Percentiles rank a stretch among this genome's conserved stretches.
These are phyloP conservation scores for Antheraea yamamai DNA, from an alignment of 2,888 invertebrate species.

Conservation along the genomic window DNA sequence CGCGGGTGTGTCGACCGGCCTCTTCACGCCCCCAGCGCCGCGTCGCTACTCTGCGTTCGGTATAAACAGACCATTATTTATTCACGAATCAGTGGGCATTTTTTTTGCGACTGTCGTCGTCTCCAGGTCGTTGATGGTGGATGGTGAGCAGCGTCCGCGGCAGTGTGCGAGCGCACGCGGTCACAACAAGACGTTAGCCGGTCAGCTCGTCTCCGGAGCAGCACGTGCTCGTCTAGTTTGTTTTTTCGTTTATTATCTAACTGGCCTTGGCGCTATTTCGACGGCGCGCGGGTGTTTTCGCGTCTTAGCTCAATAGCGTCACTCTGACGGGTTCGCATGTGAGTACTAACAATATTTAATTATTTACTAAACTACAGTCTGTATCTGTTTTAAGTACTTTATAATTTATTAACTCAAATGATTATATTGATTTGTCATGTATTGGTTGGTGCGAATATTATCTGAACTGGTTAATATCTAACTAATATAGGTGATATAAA, in stretches of 20 bases:
- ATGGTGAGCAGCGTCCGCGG: neutral
- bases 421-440: neutral
- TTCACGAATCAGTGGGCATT: neutral
- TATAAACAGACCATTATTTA: neutral
- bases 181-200: constrained; percentile 22
- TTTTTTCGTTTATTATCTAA: constrained; percentile 42
- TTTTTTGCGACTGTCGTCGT: neutral
- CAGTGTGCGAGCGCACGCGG: constrained; percentile 31
- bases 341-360: constrained; percentile 43
- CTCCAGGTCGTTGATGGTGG: neutral
- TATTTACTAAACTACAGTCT: neutral
- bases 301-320: constrained; percentile 26
- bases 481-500: neutral
- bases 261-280: constrained; percentile 65
- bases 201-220: constrained; percentile 28
- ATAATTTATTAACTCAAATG: neutral
- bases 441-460: neutral
- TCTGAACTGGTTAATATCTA: neutral
- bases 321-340: constrained; percentile 44
- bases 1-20: constrained; percentile 26
- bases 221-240: constrained; percentile 30
- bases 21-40: constrained; percentile 1
- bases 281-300: constrained; percentile 46
- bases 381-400: neutral
- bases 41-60: neutral